Percentiles rank a stretch among this genome's conserved stretches.
These are phyloP conservation scores for Rhinopomastus cyanomelas DNA, from an alignment of 2,113 vertebrate species.

Conservation along the genomic window DNA sequence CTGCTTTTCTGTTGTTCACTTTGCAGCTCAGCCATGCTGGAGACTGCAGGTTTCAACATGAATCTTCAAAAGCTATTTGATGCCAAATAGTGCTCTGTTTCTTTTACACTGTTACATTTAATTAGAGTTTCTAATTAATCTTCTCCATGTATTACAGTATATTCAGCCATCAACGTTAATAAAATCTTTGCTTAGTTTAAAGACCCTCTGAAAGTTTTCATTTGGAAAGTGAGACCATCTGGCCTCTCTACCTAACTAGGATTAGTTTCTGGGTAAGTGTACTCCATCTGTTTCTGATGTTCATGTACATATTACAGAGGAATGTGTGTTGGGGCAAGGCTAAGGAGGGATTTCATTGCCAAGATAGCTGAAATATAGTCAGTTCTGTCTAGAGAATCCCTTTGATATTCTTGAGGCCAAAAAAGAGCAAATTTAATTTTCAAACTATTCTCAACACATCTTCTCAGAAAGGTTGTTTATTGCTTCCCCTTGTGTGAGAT, in stretches of 20 bases:
- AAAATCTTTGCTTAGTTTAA: constrained; percentile 69
- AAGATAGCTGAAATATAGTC: constrained; percentile 3
- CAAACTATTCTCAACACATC: neutral
- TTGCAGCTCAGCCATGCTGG: constrained; percentile 5
- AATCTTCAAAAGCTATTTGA: constrained; percentile 33
- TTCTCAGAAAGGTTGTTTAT: neutral
- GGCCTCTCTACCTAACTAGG: constrained; percentile 54
- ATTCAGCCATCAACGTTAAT: constrained; percentile 68
- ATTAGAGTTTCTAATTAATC: constrained; percentile 72
- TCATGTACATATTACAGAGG: constrained; percentile 11
- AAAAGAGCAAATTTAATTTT: neutral
- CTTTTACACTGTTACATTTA: constrained; percentile 65
- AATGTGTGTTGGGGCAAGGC: neutral
- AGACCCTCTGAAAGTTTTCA: constrained; percentile 68
- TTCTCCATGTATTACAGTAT: constrained; percentile 58
- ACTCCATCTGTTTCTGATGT: constrained; percentile 69
- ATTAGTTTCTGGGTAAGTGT: constrained; percentile 44
- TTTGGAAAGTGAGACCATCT: constrained; percentile 70
- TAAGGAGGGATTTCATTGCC: constrained; percentile 6
- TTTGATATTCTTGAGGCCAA: neutral
- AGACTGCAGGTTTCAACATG: constrained; percentile 7
- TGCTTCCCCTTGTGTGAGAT: neutral
- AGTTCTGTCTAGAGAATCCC: neutral
- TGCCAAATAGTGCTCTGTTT: constrained; percentile 41
- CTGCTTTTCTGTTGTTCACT: neutral